A percentile compares a stretch with the other conserved stretches of the same genome.
Evolutionary conservation across 1,140 invertebrate species (phyloP).

Genomic region (Hyposmocoma kahamanoa): DNA sequence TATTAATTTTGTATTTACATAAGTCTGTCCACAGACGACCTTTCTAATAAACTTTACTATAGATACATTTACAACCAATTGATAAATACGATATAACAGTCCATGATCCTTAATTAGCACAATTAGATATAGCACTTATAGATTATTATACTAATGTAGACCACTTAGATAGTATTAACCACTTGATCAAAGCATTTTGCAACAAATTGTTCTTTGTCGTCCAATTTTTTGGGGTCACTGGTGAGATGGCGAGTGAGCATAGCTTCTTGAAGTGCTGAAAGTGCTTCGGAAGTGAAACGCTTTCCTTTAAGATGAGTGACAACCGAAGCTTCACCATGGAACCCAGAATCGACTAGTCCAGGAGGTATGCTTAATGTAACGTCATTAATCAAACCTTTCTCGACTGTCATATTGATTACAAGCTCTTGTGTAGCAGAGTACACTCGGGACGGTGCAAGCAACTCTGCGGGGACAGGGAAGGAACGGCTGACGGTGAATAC

Average conservation of each 20-base stretch:
- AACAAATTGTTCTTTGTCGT: conserved; percentile 70
- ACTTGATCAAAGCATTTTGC: conserved; percentile 72
- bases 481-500: conserved; percentile 80
- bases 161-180: conserved; percentile 60
- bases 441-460: conserved; percentile 50
- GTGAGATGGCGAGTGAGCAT: conserved; percentile 58
- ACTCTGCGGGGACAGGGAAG: conserved; percentile 59
- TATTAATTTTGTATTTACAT: conserved; percentile 21
- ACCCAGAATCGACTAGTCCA: conserved; percentile 64
- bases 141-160: conserved; percentile 2
- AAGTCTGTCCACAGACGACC: conserved; percentile 1
- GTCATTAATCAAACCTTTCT: conserved; percentile 65
- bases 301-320: conserved; percentile 69
- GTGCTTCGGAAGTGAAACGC: conserved; percentile 65
- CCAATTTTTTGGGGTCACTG: conserved; percentile 50
- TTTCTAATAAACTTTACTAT: conserved; percentile 14
- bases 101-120: neutral
- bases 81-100: conserved; percentile 12
- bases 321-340: conserved; percentile 67
- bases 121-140: conserved; percentile 6
- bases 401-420: conserved; percentile 64
- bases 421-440: conserved; percentile 62
- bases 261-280: conserved; percentile 59
- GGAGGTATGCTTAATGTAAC: conserved; percentile 68
- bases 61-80: conserved; percentile 23